Evolutionary conservation across 2,113 vertebrate species (phyloP), one percentile per base, ranked within the genome.

Genomic region (Burhinus bistriatus): DNA sequence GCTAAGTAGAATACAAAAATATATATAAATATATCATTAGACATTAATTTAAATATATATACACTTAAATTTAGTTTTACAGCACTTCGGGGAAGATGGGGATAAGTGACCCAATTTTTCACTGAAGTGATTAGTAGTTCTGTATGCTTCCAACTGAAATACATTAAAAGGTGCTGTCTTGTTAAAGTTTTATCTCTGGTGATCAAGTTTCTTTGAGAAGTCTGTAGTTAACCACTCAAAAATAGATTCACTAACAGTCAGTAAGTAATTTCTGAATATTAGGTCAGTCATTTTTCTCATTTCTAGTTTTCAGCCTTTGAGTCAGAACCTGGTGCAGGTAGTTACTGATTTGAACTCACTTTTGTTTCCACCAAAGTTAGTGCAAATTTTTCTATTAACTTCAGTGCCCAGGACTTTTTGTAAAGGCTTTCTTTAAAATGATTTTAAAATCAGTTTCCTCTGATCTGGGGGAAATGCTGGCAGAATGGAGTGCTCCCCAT

Each of bases 71-170:
- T 47, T 87, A 68, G 21, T 79, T 92, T 80, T 72, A 64, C 8
- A 64, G 89, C 87, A 87, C 96, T 97, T 91, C 45, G 36, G 92
- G 96, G 97, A 96, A 76, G 90, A 57, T 79, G 95, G 91, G 94
- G 96, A 87, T 92, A 82, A 87, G 83, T 96, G 95, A 95, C 94
- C 94, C 87, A 96, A 1, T 95, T 97, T 95, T 45, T 92, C 93
- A 57, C 78, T 54, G 40, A 55, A 89, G 54, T 91, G 69, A 85
- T 94, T 89, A 91, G 94, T 71, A 69, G 52, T 82, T 90, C 15
- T 1, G 2, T 42, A 9, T 68, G 71, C 80, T 86, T 95, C 65
- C 18, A 36, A 90, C 76, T 75, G 95, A 82, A 92, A 93, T 49
- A 54, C 83, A 61, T 92, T 95, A 86, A 72, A 92, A 95, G 86